A percentile compares a stretch with the other conserved stretches of the same genome.
phyloP scores from a whole-genome alignment of 2,797 vertebrate species.

The Hafferia zeledoni region DNA sequence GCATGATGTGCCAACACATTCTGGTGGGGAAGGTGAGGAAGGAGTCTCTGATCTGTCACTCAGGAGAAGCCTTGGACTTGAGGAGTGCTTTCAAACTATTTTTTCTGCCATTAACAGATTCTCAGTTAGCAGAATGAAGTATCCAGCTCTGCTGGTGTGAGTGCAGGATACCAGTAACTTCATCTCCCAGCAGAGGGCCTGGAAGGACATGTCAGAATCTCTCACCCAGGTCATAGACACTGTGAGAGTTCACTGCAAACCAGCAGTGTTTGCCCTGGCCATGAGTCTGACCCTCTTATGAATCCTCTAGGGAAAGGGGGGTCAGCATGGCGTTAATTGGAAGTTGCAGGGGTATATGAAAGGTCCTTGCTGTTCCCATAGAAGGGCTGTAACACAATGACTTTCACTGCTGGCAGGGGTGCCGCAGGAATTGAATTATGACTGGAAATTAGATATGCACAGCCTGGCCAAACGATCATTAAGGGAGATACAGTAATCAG shows the following conservation, averaged over 20 bases:
- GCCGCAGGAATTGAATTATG: conserved; percentile 56
- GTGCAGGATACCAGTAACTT: not conserved
- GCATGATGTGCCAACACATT: not conserved
- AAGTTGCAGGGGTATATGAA: not conserved
- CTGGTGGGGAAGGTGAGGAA: not conserved
- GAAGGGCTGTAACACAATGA: conserved; percentile 30
- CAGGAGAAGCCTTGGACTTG: not conserved
- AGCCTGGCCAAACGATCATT: conserved; percentile 59
- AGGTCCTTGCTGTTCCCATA: not conserved
- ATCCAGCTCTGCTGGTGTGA: not conserved
- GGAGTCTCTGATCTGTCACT: not conserved
- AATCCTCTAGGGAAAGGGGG: not conserved
- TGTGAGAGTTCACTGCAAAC: not conserved
- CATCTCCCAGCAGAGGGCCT: not conserved
- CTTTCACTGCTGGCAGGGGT: conserved; percentile 57
- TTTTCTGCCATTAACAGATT: not conserved
- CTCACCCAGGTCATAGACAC: not conserved
- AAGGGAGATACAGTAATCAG: conserved; percentile 57
- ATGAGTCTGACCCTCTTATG: not conserved
- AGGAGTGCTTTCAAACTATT: not conserved
- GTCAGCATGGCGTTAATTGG: conserved; percentile 13
- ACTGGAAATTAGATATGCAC: conserved; percentile 63
- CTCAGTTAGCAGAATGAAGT: not conserved
- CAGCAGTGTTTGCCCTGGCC: not conserved
- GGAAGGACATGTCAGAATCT: not conserved